Conservation (phyloP, 37 sponge, comb jelly and placozoan species). For the Eunapius fragilis region DNA sequence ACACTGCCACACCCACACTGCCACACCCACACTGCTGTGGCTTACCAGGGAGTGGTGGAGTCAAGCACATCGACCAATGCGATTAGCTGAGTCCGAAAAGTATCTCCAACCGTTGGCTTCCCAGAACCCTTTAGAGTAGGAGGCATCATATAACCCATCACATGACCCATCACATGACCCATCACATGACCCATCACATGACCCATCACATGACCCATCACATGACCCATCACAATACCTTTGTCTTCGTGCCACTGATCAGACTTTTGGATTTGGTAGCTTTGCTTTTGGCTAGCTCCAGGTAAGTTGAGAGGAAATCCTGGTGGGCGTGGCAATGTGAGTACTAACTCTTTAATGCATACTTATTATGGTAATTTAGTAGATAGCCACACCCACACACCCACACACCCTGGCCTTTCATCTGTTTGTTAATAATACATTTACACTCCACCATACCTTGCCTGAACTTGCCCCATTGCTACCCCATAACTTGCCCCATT, state of each 20-base stretch:
- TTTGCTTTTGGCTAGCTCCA: conserved; percentile 66
- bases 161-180: background rate
- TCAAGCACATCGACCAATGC: conserved; percentile 89
- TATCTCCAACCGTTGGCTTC: conserved; percentile 90
- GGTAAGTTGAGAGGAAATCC: conserved; percentile 76
- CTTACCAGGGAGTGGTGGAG: conserved; percentile 88
- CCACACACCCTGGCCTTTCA: no score
- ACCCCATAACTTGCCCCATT: no score
- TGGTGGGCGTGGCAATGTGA: no score
- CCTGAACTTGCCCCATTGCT: no score
- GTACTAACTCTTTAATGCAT: no score
- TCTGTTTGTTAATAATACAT: no score
- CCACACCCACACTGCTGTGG: background rate
- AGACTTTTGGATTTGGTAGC: conserved; percentile 63
- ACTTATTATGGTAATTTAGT: no score
- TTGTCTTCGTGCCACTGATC: conserved; percentile 80
- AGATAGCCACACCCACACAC: no score
- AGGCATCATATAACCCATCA: background rate
- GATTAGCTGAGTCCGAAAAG: conserved; percentile 89
- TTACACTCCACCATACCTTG: no score
- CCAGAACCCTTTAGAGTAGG: conserved; percentile 37
- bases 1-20: background rate
- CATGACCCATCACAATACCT: conserved; percentile 26
- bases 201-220: background rate
- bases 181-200: background rate